These are phyloP conservation scores for Petrosia ficiformis DNA, from an alignment of 37 sponge, comb jelly and placozoan genomes.

Conservation along the genomic window DNA sequence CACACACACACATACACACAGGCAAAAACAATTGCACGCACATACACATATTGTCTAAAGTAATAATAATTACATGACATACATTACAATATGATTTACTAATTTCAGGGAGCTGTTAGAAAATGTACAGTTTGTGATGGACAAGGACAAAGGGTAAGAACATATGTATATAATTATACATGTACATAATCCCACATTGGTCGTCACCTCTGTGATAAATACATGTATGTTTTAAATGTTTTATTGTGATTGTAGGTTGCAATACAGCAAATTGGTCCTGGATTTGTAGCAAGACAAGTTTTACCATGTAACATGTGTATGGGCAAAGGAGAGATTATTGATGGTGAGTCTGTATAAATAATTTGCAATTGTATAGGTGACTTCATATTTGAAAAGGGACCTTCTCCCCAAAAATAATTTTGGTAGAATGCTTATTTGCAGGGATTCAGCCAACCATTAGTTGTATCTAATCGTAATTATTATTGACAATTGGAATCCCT, in stretches of 20 bases:
- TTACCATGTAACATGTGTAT: constrained; percentile 69
- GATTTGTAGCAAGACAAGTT: constrained; percentile 90
- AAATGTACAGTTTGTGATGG: constrained; percentile 77
- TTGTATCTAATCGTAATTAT: no score
- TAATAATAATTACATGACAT: not conserved
- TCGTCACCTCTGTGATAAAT: not conserved
- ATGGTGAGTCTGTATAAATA: constrained; percentile 39
- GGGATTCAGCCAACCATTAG: no score
- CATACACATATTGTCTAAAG: no score
- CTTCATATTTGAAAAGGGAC: no score
- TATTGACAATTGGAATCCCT: no score
- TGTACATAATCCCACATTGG: no score
- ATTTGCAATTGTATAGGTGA: not conserved
- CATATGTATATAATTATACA: no score
- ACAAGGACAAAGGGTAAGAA: no score
- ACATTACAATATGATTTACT: not conserved
- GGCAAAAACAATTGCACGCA: no score
- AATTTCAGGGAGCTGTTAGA: constrained; percentile 71
- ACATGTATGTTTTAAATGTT: not conserved
- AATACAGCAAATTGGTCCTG: constrained; percentile 63
- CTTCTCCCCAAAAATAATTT: no score
- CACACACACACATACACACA: no score
- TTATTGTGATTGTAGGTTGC: not conserved
- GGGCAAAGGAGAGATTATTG: constrained; percentile 88
- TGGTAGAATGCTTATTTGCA: no score